Percentiles rank a stretch among this genome's conserved stretches.
Conservation (phyloP, 1,140 invertebrate species). For the Phymorhynchus buccinoides region DNA sequence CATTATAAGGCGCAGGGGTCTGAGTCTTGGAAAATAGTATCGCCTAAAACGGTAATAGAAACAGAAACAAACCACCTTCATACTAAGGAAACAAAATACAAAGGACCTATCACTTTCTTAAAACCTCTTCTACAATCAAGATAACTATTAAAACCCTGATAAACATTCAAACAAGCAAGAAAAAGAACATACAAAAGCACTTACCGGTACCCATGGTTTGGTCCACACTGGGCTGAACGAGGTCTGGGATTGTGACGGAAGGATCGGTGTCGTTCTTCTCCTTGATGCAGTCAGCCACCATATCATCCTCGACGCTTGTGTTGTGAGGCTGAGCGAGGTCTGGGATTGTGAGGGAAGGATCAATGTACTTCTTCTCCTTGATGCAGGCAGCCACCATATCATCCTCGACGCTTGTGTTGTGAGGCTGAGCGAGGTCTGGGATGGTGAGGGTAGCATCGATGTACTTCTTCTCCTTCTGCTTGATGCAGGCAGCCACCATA, state of each 20-base stretch:
- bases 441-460: background rate
- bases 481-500: background rate
- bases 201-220: background rate
- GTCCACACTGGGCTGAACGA: background rate
- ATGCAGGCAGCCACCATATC: background rate
- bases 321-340: background rate
- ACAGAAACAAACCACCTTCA: too few relatives aligned
- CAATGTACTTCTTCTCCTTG: background rate
- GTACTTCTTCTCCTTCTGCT: background rate
- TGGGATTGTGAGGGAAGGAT: background rate
- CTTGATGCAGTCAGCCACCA: background rate
- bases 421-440: background rate
- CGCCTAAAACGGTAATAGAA: too few relatives aligned
- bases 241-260: background rate
- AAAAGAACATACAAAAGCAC: background rate
- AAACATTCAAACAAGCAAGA: background rate
- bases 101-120: too few relatives aligned
- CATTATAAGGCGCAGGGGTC: too few relatives aligned
- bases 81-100: too few relatives aligned
- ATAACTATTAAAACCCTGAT: too few relatives aligned
- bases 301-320: background rate
- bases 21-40: too few relatives aligned
- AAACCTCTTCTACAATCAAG: too few relatives aligned
- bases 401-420: background rate
- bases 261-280: background rate